These are phyloP conservation scores for Lampris incognitus DNA, from an alignment of 2,113 vertebrate species.

Conservation along the genomic window DNA sequence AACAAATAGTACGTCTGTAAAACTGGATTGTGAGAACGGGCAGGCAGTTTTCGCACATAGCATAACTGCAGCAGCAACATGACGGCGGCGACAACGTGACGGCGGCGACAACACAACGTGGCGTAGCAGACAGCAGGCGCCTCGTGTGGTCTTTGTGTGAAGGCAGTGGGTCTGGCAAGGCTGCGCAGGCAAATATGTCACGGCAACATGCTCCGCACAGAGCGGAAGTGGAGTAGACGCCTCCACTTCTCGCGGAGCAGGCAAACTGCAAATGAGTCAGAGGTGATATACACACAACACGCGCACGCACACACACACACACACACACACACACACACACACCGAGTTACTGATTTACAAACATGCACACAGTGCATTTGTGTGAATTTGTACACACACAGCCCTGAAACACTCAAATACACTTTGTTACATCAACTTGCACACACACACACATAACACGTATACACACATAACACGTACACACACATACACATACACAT, in stretches of 20 bases:
- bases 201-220: slow-evolving; percentile 51
- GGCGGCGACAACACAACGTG: slow-evolving; percentile 7
- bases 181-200: slow-evolving; percentile 55
- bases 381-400: too few species aligned
- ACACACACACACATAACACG: neutral
- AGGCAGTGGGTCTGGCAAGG: slow-evolving; percentile 39
- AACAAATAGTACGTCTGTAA: too few species aligned
- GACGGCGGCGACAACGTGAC: slow-evolving; percentile 29
- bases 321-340: slow-evolving; percentile 6
- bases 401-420: too few species aligned
- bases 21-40: neutral
- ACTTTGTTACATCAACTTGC: neutral
- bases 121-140: slow-evolving; percentile 33
- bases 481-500: slow-evolving; percentile 1
- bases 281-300: slow-evolving; percentile 30
- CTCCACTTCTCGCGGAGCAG: slow-evolving; percentile 55
- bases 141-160: slow-evolving; percentile 5
- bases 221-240: slow-evolving; percentile 59
- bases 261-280: slow-evolving; percentile 70
- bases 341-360: neutral
- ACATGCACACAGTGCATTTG: neutral
- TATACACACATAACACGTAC: neutral
- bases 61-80: neutral
- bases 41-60: neutral
- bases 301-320: slow-evolving; percentile 16